Conservation (phyloP, 2,888 invertebrate genomes). For the Heterodera filipjevi region DNA sequence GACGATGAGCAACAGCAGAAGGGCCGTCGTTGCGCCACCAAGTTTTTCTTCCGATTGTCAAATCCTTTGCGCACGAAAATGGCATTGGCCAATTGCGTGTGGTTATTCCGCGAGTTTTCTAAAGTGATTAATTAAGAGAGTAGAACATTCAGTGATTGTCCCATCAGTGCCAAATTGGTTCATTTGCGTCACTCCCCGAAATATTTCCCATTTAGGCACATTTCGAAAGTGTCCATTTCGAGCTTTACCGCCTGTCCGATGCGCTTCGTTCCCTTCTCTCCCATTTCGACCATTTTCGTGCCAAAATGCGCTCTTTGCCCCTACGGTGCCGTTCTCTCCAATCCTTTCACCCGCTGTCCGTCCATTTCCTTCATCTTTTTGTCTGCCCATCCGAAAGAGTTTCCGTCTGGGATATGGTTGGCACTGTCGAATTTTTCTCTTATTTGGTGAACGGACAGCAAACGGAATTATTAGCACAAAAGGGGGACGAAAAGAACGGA, state of each 20-base stretch:
- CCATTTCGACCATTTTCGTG: not conserved
- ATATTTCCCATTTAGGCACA: not conserved
- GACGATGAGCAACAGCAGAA: not conserved
- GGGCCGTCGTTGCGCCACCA: not conserved
- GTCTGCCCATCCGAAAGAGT: not conserved
- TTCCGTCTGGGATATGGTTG: slow-evolving; percentile 8
- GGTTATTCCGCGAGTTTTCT: slow-evolving; percentile 14
- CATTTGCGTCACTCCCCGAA: too few species aligned
- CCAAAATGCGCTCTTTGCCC: slow-evolving; percentile 3
- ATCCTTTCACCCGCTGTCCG: not conserved
- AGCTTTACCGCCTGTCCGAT: not conserved
- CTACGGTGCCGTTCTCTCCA: not conserved
- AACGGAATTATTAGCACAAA: not conserved
- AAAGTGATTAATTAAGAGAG: slow-evolving; percentile 11
- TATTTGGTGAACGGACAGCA: not conserved
- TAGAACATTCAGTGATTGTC: too few species aligned
- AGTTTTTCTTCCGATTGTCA: slow-evolving; percentile 10
- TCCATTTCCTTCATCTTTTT: not conserved
- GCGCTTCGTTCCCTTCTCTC: not conserved
- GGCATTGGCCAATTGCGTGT: slow-evolving; percentile 11
- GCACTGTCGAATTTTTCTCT: slow-evolving; percentile 7
- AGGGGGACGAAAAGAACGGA: not conserved
- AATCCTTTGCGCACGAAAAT: slow-evolving; percentile 2
- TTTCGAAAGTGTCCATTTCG: not conserved
- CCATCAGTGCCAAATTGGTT: too few species aligned